Percentiles rank a stretch among this genome's conserved stretches.
Evolutionary conservation across 2,113 vertebrate species (phyloP).

Genomic region (Pogona vitticeps): DNA sequence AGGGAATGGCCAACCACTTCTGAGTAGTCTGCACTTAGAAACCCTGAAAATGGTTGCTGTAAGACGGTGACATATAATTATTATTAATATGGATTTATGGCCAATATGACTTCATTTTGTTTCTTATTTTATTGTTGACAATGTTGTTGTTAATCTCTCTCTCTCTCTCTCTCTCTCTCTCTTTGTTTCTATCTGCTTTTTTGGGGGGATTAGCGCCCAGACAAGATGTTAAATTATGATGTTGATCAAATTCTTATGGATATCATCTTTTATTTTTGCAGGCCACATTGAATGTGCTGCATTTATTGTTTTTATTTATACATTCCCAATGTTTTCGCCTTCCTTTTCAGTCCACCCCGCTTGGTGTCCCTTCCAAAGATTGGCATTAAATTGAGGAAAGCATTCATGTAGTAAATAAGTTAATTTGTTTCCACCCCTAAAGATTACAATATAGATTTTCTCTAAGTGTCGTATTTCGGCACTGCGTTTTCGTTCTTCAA

Average conservation of each 20-base stretch:
- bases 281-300: no score
- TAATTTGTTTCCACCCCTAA: conserved; percentile 82
- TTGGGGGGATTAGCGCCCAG: no score
- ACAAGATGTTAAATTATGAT: neutral
- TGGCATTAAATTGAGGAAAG: conserved; percentile 89
- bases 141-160: no score
- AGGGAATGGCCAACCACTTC: no score
- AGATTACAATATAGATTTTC: conserved; percentile 83
- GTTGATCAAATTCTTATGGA: neutral
- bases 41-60: no score
- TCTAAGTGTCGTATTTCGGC: conserved; percentile 71
- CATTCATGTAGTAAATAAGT: conserved; percentile 90
- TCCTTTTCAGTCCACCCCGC: conserved; percentile 81
- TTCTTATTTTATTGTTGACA: no score
- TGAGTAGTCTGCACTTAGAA: no score
- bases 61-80: no score
- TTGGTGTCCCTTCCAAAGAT: conserved; percentile 83
- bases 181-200: no score
- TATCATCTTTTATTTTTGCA: neutral
- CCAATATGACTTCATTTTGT: no score
- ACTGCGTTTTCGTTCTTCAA: conserved; percentile 59
- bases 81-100: no score
- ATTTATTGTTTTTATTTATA: conserved; percentile 55
- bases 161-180: no score
- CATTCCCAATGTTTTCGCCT: conserved; percentile 77